Evolutionary conservation across 2,797 vertebrate species (phyloP).

Genomic region (Glyptemys insculpta): DNA sequence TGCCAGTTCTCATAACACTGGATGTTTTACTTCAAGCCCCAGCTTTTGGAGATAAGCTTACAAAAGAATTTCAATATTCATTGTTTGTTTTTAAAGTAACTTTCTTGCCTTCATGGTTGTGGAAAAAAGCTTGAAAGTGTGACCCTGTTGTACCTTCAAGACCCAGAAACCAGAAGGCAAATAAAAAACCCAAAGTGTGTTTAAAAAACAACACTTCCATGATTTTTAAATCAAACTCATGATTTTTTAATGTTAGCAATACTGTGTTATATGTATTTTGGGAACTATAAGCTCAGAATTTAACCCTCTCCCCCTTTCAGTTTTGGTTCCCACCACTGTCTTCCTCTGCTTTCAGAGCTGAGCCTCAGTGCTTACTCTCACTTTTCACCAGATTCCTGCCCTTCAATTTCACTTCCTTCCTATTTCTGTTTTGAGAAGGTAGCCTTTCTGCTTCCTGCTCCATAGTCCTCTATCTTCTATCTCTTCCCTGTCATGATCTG

Average conservation of each 20-base stretch:
- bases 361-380: background rate
- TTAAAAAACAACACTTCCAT: background rate
- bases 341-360: background rate
- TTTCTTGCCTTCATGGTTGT: background rate
- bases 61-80: background rate
- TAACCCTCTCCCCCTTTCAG: background rate
- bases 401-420: background rate
- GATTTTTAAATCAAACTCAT: background rate
- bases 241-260: background rate
- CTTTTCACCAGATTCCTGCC: background rate
- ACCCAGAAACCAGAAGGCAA: background rate
- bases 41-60: background rate
- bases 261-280: background rate
- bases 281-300: background rate
- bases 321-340: background rate
- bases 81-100: background rate
- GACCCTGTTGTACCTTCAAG: background rate
- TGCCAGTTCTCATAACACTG: background rate
- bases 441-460: background rate
- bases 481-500: background rate
- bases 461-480: background rate
- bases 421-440: background rate
- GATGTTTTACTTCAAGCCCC: background rate
- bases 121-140: background rate
- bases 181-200: background rate